Evolutionary conservation across 2,888 invertebrate genomes (phyloP), one percentile per base, ranked within the genome.

Genomic region (Sycophila texana): DNA sequence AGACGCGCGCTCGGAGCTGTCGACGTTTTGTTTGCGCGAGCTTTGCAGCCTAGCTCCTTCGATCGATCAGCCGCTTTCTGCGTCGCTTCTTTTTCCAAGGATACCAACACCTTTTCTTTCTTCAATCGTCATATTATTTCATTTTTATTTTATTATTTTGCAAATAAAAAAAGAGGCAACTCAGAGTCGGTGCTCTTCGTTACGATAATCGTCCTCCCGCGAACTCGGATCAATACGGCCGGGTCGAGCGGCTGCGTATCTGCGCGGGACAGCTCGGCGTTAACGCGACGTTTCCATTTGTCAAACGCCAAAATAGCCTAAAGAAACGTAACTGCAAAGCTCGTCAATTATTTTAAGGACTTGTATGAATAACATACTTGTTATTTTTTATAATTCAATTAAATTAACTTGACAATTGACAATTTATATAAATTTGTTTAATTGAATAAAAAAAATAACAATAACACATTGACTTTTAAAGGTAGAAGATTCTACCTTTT

Each of bases 401-500:
- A n/a, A n/a, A n/a, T n/a, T n/a, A n/a, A n/a, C n/a, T n/a, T n/a
- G n/a, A n/a, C n/a, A n/a, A n/a, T n/a, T n/a, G n/a, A n/a, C n/a
- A n/a, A n/a, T n/a, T n/a, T n/a, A n/a, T n/a, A n/a, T n/a, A n/a
- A n/a, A n/a, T n/a, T n/a, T n/a, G n/a, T 30, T 3, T 30, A 30
- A 30, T 4, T 30, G 5, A 7, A 30, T 30, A 30, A 30, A 30
- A 30, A 30, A 30, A 30, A 30, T 30, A 30, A 5, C 30, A 30
- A 30, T 30, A 30, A 30, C 7, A 4, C 5, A 7, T 30, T 3
- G 30, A 3, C 30, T 4, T 7, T n/a, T n/a, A n/a, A n/a, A n/a
- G n/a, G n/a, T n/a, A n/a, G n/a, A n/a, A n/a, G n/a, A 30, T 30
- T 0, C 4, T 83, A 93, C 93, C 91, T 91, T 91, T 77, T 91